These are phyloP conservation scores for Dryococelus australis DNA, from an alignment of 2,888 invertebrate genomes.

Conservation along the genomic window DNA sequence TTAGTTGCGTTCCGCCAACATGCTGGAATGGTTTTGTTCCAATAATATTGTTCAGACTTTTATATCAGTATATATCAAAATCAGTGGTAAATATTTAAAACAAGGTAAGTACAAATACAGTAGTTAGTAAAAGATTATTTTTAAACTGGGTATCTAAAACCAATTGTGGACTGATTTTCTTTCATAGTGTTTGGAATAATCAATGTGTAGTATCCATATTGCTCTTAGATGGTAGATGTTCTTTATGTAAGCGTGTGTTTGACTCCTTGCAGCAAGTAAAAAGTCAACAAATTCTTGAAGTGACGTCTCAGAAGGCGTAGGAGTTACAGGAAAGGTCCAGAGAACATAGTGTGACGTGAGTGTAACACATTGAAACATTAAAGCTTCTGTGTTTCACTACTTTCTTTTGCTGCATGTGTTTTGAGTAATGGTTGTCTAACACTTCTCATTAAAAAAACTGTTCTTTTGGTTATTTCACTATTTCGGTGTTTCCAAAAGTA, in stretches of 20 bases:
- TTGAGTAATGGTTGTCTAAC: not conserved
- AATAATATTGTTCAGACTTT: no score
- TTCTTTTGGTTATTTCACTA: not conserved
- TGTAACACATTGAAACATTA: not conserved
- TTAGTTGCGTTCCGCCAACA: no score
- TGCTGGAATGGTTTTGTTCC: no score
- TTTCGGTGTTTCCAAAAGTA: no score
- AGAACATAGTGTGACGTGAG: not conserved
- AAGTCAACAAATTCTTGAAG: not conserved
- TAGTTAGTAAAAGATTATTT: no score
- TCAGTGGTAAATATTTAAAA: no score
- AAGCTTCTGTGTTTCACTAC: no score
- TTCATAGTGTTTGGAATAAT: not conserved
- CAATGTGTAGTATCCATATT: not conserved
- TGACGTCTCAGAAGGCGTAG: not conserved
- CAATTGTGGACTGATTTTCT: no score
- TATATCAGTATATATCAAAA: no score
- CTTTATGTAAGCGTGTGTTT: not conserved
- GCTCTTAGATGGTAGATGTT: not conserved
- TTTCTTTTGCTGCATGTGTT: not conserved
- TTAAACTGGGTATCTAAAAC: no score
- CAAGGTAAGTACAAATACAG: no score
- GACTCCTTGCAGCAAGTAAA: not conserved
- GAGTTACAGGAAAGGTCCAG: not conserved
- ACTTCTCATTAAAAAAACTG: not conserved